Evolutionary conservation across 2,888 invertebrate genomes (phyloP).

Genomic region (Papilio elwesi): DNA sequence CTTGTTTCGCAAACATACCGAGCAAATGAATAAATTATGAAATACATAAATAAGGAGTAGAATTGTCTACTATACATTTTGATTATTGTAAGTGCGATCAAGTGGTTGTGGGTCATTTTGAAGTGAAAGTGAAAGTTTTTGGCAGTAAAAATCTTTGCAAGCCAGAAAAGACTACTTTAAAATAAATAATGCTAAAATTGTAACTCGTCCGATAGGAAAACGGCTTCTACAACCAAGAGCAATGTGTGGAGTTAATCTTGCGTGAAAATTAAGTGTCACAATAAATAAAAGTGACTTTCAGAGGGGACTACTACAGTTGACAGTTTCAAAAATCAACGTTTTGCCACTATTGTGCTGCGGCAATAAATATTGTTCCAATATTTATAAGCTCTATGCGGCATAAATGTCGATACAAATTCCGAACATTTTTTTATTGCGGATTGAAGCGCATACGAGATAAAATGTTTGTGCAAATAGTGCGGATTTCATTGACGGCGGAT

Average conservation of each 20-base stretch:
- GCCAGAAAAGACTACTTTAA: neutral
- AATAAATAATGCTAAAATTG: conserved; percentile 11
- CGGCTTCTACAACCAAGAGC: conserved; percentile 46
- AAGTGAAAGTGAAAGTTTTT: too few relatives aligned
- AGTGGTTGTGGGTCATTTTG: neutral
- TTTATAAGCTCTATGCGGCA: conserved; percentile 41
- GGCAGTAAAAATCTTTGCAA: too few relatives aligned
- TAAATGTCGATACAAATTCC: conserved; percentile 26
- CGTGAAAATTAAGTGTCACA: conserved; percentile 71
- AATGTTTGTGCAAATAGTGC: conserved; percentile 17
- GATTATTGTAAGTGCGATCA: conserved; percentile 19
- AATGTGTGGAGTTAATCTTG: conserved; percentile 61
- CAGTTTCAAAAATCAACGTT: conserved; percentile 57
- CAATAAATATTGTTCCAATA: conserved; percentile 62
- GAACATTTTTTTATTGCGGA: conserved; percentile 22
- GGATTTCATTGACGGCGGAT: conserved; percentile 19
- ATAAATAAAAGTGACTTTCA: conserved; percentile 68
- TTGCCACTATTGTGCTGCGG: conserved; percentile 55
- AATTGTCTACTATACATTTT: neutral
- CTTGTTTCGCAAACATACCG: conserved; percentile 44
- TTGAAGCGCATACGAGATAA: conserved; percentile 29
- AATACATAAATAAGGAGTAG: conserved; percentile 45
- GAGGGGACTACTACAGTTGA: conserved; percentile 54
- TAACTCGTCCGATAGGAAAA: conserved; percentile 21
- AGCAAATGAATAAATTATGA: conserved; percentile 58